Percentiles rank a stretch among this genome's conserved stretches.
These are phyloP conservation scores for Aleiodes alternator DNA, from an alignment of 2,888 invertebrate species.

Conservation along the genomic window DNA sequence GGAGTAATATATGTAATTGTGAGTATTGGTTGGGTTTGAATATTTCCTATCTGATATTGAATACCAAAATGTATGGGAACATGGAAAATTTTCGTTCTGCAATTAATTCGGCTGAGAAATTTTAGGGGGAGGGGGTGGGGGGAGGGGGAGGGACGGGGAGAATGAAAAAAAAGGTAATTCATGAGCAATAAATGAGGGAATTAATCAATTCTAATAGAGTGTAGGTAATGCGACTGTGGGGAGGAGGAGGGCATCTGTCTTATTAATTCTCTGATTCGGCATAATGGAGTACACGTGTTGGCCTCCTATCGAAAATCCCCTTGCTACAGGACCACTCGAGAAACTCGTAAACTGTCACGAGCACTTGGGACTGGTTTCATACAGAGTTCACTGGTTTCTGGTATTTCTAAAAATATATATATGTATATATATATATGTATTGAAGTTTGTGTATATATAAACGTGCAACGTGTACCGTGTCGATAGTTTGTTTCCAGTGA, in stretches of 20 bases:
- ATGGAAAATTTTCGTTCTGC: slow-evolving; percentile 7
- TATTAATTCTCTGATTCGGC: slow-evolving; percentile 11
- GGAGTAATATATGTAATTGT: slow-evolving; percentile 19
- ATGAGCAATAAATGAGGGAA: background rate
- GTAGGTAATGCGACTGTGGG: background rate
- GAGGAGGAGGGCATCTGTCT: background rate
- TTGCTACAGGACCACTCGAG: slow-evolving; percentile 52
- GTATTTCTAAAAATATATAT: slow-evolving; percentile 24
- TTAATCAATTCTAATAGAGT: slow-evolving; percentile 10
- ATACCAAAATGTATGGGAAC: slow-evolving; percentile 13
- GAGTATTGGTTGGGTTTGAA: slow-evolving; percentile 35
- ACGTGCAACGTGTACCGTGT: slow-evolving; percentile 18
- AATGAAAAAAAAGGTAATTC: background rate
- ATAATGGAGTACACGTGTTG: slow-evolving; percentile 52
- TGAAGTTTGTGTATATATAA: background rate
- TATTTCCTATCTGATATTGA: slow-evolving; percentile 40
- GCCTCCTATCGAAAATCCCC: slow-evolving; percentile 47
- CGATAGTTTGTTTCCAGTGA: slow-evolving; percentile 36
- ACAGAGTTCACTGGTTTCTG: slow-evolving; percentile 34
- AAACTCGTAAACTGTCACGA: slow-evolving; percentile 58
- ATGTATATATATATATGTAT: background rate
- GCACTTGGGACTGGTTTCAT: slow-evolving; percentile 54
- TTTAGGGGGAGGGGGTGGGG: too few species aligned
- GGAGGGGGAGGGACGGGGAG: too few species aligned
- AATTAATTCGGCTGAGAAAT: background rate